Base-by-base conservation (phyloP, 2,888 invertebrate genomes). In the Drosophila longiperda region DNA sequence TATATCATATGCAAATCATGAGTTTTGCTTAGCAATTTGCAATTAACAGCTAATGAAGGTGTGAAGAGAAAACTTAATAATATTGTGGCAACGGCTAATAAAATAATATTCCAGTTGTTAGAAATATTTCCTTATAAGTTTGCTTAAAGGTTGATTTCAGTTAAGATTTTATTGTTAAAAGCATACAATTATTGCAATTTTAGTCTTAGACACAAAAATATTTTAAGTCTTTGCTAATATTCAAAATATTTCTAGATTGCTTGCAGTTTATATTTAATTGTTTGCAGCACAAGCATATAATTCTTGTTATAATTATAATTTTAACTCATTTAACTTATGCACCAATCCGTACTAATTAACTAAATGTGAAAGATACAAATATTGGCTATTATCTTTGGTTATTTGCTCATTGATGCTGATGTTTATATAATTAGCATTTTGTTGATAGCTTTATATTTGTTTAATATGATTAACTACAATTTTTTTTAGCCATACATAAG, bases 11-110 rank as follows among this genome's bases (percentile, higher is more conserved):
- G n/a, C 12, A 54, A 54, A 17, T 9, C 15, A 65, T 15, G 20
- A 58, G 23, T 33, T 63, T 48, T 23, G 45, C 45, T 62, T 53
- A 40, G 23, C 52, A 65, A 33, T 32, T 32, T 53, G 45, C 64
- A 52, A 65, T 81, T 66, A 54, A 38, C 67, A 64, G 66, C 83
- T 80, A 74, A 80, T 83, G 69, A 77, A 69, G 53, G 52, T 29
- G 66, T 29, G 49, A 59, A 62, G 50, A 48, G 55, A 74, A 60
- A 76, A 34, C 45, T 77, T 66, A 76, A 75, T 75, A 58, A 38
- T 52, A 45, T 23, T 45, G 11, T 71, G 29, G 9, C 20, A 45
- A 11, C 11, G 15, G 5, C 17, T 11, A 53, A 34, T 53, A 42
- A n/a, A n/a, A 54, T 36, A 33, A n/a, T 32, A 5, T 36, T 54